Evolutionary conservation across 2,797 vertebrate genomes (phyloP).

Genomic region (Dermochelys coriacea): DNA sequence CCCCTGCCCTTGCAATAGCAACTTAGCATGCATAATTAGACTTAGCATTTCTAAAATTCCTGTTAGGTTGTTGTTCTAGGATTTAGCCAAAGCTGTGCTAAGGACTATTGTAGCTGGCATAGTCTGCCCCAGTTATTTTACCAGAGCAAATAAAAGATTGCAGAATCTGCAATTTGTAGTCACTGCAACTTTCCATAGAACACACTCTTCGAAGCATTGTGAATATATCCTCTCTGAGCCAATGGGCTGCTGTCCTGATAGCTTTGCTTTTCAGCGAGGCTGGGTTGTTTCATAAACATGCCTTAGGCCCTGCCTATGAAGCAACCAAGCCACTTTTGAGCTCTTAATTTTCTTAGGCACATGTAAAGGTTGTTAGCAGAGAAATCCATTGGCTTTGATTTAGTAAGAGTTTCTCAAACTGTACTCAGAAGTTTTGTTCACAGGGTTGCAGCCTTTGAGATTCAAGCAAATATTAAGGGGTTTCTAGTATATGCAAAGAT

Average conservation of each 20-base stretch:
- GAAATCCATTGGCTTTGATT: background rate
- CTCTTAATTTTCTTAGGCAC: background rate
- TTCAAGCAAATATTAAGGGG: background rate
- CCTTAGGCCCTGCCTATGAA: background rate
- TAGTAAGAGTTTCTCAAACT: background rate
- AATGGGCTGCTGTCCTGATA: background rate
- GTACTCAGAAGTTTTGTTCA: background rate
- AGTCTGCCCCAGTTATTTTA: conserved; percentile 44
- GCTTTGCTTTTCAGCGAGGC: background rate
- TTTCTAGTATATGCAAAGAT: background rate
- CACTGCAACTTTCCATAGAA: rapidly evolving
- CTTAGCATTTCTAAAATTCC: conserved; percentile 49
- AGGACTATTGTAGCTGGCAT: conserved; percentile 55
- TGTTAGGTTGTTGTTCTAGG: conserved; percentile 48
- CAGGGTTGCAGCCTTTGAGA: background rate
- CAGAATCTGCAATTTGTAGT: conserved; percentile 30
- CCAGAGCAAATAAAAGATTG: conserved; percentile 13
- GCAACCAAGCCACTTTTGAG: background rate
- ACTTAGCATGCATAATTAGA: conserved; percentile 47
- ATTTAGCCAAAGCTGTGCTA: conserved; percentile 50
- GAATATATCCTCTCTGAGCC: background rate
- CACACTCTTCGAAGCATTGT: background rate
- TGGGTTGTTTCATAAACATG: background rate
- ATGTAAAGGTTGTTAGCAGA: background rate
- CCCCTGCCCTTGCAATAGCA: background rate